A percentile compares a stretch with the other conserved stretches of the same genome.
phyloP scores from a whole-genome alignment of 2,113 vertebrate species.

The Tachycineta bicolor region DNA sequence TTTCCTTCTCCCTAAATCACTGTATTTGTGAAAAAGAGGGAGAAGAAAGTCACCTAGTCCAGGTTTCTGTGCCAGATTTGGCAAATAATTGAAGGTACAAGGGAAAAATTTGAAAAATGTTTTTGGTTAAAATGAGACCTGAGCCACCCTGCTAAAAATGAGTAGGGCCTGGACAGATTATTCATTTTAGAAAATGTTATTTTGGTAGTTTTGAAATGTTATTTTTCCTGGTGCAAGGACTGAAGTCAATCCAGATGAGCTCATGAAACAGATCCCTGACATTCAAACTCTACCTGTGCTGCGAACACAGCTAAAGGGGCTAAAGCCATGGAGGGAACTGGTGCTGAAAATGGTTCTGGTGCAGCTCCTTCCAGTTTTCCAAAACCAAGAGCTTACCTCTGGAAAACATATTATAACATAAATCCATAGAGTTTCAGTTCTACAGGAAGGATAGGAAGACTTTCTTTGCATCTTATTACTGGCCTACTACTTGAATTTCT shows the following conservation, averaged over 20 bases:
- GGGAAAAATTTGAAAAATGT: background rate
- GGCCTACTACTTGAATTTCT: background rate
- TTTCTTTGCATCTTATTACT: background rate
- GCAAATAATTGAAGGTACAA: background rate
- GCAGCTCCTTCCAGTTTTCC: background rate
- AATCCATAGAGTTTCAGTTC: background rate
- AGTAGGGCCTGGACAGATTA: background rate
- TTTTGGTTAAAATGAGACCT: background rate
- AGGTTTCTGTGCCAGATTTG: background rate
- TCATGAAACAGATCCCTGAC: background rate
- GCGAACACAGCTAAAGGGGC: background rate
- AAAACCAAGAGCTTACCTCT: background rate
- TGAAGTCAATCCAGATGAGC: rapidly evolving
- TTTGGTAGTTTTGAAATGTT: background rate
- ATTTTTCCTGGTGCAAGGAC: background rate
- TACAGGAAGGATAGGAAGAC: background rate
- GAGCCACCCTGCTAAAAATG: background rate
- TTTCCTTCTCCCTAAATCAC: background rate
- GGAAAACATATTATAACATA: background rate
- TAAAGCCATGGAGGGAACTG: background rate
- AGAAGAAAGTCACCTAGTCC: background rate
- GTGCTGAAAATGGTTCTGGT: background rate
- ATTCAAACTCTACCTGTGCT: background rate
- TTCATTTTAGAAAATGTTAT: background rate
- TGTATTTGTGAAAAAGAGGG: background rate